Conservation (phyloP, 2,888 invertebrate genomes). For the Dolichomitus sp. region DNA sequence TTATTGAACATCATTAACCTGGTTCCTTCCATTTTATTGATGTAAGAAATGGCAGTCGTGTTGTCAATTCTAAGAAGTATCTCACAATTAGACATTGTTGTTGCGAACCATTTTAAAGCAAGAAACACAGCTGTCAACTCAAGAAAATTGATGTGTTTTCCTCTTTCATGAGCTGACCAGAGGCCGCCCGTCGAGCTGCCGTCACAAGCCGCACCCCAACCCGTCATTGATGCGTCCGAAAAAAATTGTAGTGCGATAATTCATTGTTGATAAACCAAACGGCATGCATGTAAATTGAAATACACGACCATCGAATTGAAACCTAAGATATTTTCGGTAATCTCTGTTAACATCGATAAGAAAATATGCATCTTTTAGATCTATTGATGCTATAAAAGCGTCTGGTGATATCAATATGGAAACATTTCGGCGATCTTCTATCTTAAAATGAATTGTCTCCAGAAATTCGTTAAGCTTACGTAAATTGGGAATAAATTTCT, state of each 20-base stretch:
- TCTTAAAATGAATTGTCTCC: conserved; percentile 26
- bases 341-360: no score
- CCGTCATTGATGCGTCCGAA: conserved; percentile 62
- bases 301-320: no score
- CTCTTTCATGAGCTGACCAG: conserved; percentile 1
- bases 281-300: no score
- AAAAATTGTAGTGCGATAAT: conserved; percentile 54
- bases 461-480: conserved; percentile 48
- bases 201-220: conserved; percentile 69
- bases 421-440: conserved; percentile 8
- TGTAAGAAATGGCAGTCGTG: conserved; percentile 58
- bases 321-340: no score
- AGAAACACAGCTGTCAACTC: neutral
- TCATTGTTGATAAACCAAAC: neutral
- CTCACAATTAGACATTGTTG: conserved; percentile 30
- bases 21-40: conserved; percentile 63
- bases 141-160: conserved; percentile 18
- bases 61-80: conserved; percentile 57
- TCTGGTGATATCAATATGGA: no score
- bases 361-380: no score
- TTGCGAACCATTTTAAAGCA: conserved; percentile 48
- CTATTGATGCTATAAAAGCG: neutral
- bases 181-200: conserved; percentile 1
- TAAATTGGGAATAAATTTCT: conserved; percentile 41
- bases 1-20: conserved; percentile 18